Conservation (phyloP, 1,140 invertebrate species). For the Olivierus martensii region DNA sequence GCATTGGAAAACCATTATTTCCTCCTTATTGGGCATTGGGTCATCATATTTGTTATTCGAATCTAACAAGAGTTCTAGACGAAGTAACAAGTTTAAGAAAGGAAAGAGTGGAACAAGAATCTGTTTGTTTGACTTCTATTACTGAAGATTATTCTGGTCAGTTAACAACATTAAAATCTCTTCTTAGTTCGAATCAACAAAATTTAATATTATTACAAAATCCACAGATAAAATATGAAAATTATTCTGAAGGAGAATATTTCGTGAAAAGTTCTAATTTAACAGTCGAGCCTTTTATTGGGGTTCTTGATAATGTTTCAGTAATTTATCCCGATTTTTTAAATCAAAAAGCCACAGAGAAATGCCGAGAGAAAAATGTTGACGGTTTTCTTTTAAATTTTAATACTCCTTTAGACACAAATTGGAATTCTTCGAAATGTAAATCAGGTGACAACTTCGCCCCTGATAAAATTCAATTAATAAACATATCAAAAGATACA, state of each 20-base stretch:
- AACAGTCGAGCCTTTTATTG: constrained; percentile 6
- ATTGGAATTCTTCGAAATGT: constrained; percentile 16
- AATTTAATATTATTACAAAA: constrained; percentile 20
- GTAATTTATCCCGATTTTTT: constrained; percentile 69
- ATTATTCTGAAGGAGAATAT: constrained; percentile 24
- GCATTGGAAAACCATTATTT: constrained; percentile 26
- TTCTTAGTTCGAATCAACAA: neutral
- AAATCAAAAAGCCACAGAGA: constrained; percentile 51
- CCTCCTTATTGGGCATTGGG: constrained; percentile 36
- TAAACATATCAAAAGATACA: constrained; percentile 48
- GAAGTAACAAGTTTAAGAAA: constrained; percentile 28
- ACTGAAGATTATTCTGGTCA: constrained; percentile 17
- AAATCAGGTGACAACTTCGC: constrained; percentile 41
- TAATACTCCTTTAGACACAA: constrained; percentile 18
- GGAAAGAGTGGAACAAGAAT: constrained; percentile 23
- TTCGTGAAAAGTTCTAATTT: too few relatives aligned
- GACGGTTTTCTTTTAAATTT: constrained; percentile 63
- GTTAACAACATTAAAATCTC: too few relatives aligned
- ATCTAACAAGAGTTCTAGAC: constrained; percentile 23
- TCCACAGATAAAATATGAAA: constrained; percentile 19
- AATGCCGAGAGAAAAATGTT: constrained; percentile 48
- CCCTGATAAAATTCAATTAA: constrained; percentile 41
- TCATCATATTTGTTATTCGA: constrained; percentile 40
- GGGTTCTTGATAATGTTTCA: constrained; percentile 9
- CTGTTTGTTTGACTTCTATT: constrained; percentile 24